Evolutionary conservation across 2,888 invertebrate species (phyloP).

Genomic region (Ormyrus pomaceus): DNA sequence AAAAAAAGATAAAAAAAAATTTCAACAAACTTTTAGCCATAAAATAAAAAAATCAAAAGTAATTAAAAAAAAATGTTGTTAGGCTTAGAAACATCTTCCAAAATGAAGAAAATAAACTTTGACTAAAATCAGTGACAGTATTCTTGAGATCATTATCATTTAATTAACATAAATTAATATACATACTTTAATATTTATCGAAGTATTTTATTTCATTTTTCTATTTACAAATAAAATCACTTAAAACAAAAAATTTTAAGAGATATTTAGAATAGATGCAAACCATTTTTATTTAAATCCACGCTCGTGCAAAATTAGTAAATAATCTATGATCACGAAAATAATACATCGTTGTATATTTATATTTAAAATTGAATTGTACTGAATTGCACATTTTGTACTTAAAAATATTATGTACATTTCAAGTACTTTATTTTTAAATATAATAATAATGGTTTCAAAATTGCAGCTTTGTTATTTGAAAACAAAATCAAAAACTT

Average conservation of each 20-base stretch:
- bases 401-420: constrained; percentile 38
- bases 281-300: constrained; percentile 42
- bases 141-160: no score
- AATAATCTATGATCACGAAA: constrained; percentile 27
- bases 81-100: no score
- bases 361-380: constrained; percentile 45
- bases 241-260: constrained; percentile 16
- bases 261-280: constrained; percentile 43
- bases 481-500: constrained; percentile 26
- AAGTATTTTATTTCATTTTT: constrained; percentile 50
- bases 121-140: no score
- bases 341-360: constrained; percentile 46
- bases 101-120: no score
- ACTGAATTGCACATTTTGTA: constrained; percentile 36
- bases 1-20: neutral
- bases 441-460: constrained; percentile 27
- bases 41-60: no score
- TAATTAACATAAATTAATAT: no score
- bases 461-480: constrained; percentile 14
- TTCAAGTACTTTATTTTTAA: constrained; percentile 33
- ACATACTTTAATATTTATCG: constrained; percentile 8
- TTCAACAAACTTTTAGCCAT: no score
- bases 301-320: constrained; percentile 42
- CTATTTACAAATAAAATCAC: constrained; percentile 45
- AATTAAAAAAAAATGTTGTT: no score